Conservation (phyloP, 1,140 invertebrate species). For the Hycleus cichorii region DNA sequence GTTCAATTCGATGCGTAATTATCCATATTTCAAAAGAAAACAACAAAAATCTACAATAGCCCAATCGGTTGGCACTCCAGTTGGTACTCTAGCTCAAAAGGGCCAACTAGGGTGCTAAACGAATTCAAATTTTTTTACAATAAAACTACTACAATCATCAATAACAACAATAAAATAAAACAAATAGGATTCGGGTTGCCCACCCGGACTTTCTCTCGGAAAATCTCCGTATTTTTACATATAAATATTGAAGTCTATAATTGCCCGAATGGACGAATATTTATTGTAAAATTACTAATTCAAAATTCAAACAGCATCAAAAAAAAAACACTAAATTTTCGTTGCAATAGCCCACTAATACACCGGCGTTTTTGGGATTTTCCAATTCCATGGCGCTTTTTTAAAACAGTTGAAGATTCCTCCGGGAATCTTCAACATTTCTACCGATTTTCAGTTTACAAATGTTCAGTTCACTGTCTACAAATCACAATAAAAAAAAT, state of each 20-base stretch:
- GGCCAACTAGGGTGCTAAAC: too few relatives aligned
- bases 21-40: constrained; percentile 24
- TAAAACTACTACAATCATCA: constrained; percentile 7
- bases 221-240: constrained; percentile 36
- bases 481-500: too few relatives aligned
- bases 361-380: neutral
- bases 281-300: constrained; percentile 42
- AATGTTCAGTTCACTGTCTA: too few relatives aligned
- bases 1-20: constrained; percentile 13
- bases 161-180: neutral
- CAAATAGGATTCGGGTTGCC: neutral
- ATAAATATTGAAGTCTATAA: constrained; percentile 39
- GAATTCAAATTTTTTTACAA: constrained; percentile 29
- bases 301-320: too few relatives aligned
- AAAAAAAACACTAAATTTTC: constrained; percentile 27
- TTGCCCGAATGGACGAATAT: constrained; percentile 42
- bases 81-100: too few relatives aligned
- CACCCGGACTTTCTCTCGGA: neutral
- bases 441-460: too few relatives aligned
- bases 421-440: too few relatives aligned
- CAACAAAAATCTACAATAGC: constrained; percentile 35
- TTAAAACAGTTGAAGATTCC: too few relatives aligned
- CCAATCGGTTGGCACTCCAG: constrained; percentile 24
- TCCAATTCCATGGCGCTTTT: constrained; percentile 4
- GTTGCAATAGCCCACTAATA: constrained; percentile 32